Evolutionary conservation across 2,113 vertebrate species (phyloP), one percentile per base, ranked within the genome.

Genomic region (Hucho hucho): DNA sequence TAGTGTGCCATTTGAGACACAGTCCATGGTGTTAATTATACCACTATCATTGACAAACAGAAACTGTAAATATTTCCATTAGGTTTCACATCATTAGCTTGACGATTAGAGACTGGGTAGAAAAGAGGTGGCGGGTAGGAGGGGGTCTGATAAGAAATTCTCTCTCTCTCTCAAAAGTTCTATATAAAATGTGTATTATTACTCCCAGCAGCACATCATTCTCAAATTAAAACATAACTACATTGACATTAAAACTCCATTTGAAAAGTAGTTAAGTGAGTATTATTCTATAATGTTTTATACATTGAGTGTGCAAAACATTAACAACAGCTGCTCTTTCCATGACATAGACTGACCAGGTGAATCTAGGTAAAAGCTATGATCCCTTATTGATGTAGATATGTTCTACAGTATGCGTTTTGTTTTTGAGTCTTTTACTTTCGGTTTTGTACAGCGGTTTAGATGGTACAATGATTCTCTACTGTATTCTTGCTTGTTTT

Each of bases 61-160:
- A 83, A 85, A 83, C 77, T 76, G 81, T 85, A 88, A 80, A 88
- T 84, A 86, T 89, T 84, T 88, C 73, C 73, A 88, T 80, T 66
- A 73, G 64, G 63, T 16, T 4, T 80, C 77, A 77, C 78, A 70
- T 78, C 75, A 71, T 87, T 75, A 72, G 46, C 75, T 37, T 73
- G 25, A 79, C 64, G 75, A 81, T 86, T 81, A 79, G 77, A 66
- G 70, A 70, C 16, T 58, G 59, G 43, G 24, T 46, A 29, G 26
- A 71, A 1, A 71, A 67, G 68, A 58, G 67, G 47, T 70, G 77
- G 61, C 49, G 7, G 46, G 12, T 2, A 70, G 72, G 59, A 29
- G 6, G 67, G 37, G 72, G 66, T 74, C 49, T 69, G 72, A 80
- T 53, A 72, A 71, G 58, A 66, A 68, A 77, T 73, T 32, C 65